phyloP scores from a whole-genome alignment of 2,797 vertebrate genomes.

The Dromococcyx pavoninus region DNA sequence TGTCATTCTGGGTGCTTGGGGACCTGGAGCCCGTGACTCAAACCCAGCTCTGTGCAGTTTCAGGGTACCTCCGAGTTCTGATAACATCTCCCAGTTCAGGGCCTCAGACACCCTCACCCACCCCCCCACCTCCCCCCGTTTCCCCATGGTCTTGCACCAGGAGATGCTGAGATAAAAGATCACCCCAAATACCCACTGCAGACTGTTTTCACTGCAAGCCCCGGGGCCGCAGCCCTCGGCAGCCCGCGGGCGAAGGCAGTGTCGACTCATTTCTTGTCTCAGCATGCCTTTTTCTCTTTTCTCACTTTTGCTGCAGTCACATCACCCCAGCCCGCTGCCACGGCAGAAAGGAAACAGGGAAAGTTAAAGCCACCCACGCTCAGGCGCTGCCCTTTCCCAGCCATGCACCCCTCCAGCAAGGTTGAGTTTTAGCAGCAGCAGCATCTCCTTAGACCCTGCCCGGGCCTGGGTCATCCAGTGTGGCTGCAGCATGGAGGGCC shows the following conservation, averaged over 20 bases:
- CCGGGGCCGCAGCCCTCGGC: accelerated
- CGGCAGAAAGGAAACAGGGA: constrained; percentile 64
- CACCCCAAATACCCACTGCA: not conserved
- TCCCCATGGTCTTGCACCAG: accelerated
- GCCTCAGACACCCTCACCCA: not conserved
- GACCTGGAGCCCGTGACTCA: not conserved
- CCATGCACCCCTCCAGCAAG: not conserved
- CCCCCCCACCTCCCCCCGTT: accelerated
- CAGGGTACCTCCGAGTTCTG: not conserved
- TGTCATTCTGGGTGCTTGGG: accelerated
- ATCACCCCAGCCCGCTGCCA: not conserved
- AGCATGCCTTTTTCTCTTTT: constrained; percentile 19
- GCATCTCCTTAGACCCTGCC: not conserved
- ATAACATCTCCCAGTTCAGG: not conserved
- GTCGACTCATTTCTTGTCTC: constrained; percentile 55
- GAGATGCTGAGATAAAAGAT: not conserved
- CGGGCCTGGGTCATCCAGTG: accelerated
- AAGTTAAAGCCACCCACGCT: constrained; percentile 64
- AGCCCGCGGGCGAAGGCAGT: not conserved
- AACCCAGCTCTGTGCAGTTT: not conserved
- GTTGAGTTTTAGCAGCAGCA: not conserved
- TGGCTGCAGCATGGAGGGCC: not conserved
- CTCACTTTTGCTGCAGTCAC: constrained; percentile 69
- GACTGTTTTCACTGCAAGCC: accelerated
- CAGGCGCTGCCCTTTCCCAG: not conserved